Base-by-base conservation (phyloP, 2,888 invertebrate species). In the Helobdella robusta region DNA sequence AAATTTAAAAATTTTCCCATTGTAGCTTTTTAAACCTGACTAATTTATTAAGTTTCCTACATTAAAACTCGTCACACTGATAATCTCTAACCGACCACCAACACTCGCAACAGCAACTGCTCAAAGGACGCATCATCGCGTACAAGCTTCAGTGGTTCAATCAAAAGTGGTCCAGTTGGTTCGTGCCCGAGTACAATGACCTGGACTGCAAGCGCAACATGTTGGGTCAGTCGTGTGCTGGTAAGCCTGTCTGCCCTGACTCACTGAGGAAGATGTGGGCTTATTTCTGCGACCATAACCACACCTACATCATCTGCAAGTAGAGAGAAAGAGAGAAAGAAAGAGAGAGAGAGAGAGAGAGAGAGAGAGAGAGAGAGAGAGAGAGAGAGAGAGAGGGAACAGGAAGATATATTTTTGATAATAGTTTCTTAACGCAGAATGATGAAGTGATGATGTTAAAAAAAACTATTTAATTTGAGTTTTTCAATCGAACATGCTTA, bases 201-300 rank as follows among this genome's bases (percentile, higher is more conserved):
- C n/a, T 60, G 60, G 60, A 60, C 44, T 60, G 60, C 60, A 60
- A 60, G 23, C 46, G 25, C 46, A 40, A 60, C 60, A 60, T 4
- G 11, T 23, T 28, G 1, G n/a, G 30, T 6, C 8, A 28, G 6
- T 11, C 28, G n/a, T 56, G 56, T 30, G 1, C 28, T 1, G 56
- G 56, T 30, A 56, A 56, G 11, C 2, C 56, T n/a, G 18, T n/a
- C 11, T 60, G 60, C 25, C 18, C 18, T 18, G 40, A 40, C 5
- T 20, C 60, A 5, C 46, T 60, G 5, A 35, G 60, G 18, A 36
- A 4, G 11, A 34, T 18, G 60, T 60, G 60, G 60, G 40, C 60
- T 5, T 60, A 60, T n/a, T 60, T 60, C 60, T 60, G 46, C 28
- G 60, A 60, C 35, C 60, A 60, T 30, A 3, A 3, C 1, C 60